Percentiles rank a stretch among this genome's conserved stretches.
Evolutionary conservation across 2,797 vertebrate genomes (phyloP).

Genomic region (Phrynocephalus guinanensis): DNA sequence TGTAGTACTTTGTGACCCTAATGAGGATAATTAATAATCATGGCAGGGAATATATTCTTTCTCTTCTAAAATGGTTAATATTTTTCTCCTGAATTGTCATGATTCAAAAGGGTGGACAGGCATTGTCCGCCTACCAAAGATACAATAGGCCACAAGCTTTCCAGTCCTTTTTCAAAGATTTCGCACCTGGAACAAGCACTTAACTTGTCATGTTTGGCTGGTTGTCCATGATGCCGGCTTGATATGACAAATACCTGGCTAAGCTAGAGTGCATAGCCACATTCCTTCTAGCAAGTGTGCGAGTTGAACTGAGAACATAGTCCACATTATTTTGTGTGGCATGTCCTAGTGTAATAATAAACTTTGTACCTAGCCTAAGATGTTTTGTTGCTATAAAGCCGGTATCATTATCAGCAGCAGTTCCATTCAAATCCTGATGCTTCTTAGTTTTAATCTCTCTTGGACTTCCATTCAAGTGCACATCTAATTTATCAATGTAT

Average conservation of each 20-base stretch:
- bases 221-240: neutral
- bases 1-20: no score
- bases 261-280: neutral
- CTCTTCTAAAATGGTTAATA: no score
- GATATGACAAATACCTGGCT: neutral
- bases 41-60: no score
- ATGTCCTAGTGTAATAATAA: neutral
- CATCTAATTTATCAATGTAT: slow-evolving; percentile 49
- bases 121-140: neutral
- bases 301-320: neutral
- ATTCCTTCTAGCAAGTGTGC: neutral
- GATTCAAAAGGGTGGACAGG: neutral
- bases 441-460: slow-evolving; percentile 44
- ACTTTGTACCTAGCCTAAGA: slow-evolving; percentile 7
- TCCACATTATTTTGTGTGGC: neutral
- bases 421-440: slow-evolving; percentile 57
- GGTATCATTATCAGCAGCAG: neutral
- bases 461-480: slow-evolving; percentile 56
- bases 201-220: neutral
- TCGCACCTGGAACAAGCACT: neutral
- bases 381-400: neutral
- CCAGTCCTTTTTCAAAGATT: neutral
- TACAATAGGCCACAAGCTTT: neutral
- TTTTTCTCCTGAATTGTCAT: no score
- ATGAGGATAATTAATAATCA: no score